Conservation (phyloP, 2,113 vertebrate genomes). For the Pedionomus torquatus region DNA sequence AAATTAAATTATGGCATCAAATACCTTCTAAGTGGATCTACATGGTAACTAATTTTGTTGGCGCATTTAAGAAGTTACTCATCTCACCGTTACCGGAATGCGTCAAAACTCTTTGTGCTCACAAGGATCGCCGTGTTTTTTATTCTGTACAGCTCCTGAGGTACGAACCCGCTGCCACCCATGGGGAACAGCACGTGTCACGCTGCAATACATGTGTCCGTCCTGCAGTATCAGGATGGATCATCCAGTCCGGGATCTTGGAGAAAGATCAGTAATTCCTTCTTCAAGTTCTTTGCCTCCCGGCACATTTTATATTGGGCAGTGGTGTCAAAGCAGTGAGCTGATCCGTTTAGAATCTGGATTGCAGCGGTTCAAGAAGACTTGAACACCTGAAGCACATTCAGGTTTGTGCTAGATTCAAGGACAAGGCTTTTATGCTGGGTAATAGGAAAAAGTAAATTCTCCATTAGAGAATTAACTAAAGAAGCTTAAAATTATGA, state of each 20-base stretch:
- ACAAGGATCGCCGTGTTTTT: neutral
- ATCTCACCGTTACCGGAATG: neutral
- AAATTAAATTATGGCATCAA: neutral
- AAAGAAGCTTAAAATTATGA: neutral
- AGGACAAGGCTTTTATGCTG: neutral
- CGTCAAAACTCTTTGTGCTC: neutral
- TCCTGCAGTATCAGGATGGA: neutral
- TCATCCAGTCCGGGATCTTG: neutral
- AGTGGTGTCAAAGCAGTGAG: neutral
- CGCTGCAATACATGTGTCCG: neutral
- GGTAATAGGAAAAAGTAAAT: neutral
- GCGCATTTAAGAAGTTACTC: neutral
- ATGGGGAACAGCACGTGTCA: rapidly evolving
- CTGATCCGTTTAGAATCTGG: neutral
- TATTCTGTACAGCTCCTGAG: neutral
- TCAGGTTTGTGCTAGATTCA: neutral
- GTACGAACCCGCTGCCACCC: neutral
- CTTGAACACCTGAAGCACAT: neutral
- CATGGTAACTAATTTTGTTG: neutral
- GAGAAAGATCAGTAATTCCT: neutral
- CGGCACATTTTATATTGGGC: neutral
- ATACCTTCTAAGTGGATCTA: neutral
- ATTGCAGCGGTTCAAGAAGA: neutral
- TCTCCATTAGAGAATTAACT: neutral
- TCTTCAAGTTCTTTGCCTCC: neutral